Percentiles rank a stretch among this genome's conserved stretches.
phyloP scores from a whole-genome alignment of 2,797 vertebrate genomes.

The Miichthys miiuy region DNA sequence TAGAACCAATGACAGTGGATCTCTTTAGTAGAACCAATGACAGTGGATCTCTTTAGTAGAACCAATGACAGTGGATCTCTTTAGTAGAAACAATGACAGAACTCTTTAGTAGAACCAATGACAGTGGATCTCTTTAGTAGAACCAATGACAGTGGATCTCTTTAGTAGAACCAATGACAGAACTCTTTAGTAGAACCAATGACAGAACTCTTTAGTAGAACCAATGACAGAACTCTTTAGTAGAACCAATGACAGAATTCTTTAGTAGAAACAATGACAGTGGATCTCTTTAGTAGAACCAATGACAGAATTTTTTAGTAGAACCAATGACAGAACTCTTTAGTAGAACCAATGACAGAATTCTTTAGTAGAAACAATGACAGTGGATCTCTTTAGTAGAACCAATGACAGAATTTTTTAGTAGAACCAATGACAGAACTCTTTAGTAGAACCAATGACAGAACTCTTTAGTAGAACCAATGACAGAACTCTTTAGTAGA shows the following conservation, averaged over 20 bases:
- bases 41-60: background rate
- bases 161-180: background rate
- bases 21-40: background rate
- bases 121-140: background rate
- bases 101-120: background rate
- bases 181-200: too few species aligned
- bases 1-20: background rate
- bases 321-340: background rate
- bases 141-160: background rate
- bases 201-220: background rate
- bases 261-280: background rate
- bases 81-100: background rate
- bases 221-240: background rate
- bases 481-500: background rate
- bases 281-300: background rate
- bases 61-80: background rate
- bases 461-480: background rate
- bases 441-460: background rate
- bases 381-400: background rate
- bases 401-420: background rate
- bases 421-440: background rate
- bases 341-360: background rate
- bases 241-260: background rate
- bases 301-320: background rate
- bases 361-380: background rate